phyloP scores from a whole-genome alignment of 2,113 vertebrate genomes.

The Nothocercus nigrocapillus region DNA sequence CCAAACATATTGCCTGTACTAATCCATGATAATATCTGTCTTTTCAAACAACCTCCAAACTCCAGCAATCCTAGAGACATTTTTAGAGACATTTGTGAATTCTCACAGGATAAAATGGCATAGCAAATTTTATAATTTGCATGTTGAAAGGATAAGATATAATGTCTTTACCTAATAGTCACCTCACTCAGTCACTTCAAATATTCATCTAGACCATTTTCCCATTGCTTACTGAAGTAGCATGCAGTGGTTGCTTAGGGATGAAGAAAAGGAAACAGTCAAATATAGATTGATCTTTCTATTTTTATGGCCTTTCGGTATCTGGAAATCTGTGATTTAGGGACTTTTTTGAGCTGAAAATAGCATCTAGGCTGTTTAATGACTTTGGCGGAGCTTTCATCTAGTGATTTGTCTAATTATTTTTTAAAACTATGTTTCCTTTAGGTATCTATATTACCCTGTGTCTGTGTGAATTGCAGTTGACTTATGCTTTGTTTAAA shows the following conservation, averaged over 20 bases:
- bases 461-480: neutral
- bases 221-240: neutral
- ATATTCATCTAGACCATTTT: neutral
- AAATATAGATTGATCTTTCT: neutral
- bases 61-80: neutral
- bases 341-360: neutral
- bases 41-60: neutral
- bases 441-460: neutral
- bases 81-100: neutral
- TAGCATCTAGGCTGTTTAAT: neutral
- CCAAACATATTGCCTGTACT: neutral
- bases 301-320: neutral
- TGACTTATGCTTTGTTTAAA: neutral
- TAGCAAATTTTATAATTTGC: neutral
- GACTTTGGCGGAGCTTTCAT: neutral
- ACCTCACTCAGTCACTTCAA: neutral
- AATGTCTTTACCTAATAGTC: neutral
- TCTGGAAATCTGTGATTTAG: neutral
- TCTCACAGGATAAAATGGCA: neutral
- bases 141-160: neutral
- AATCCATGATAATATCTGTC: neutral
- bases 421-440: no score
- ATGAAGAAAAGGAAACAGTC: neutral
- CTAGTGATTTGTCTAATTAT: no score
- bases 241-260: rapidly evolving